Conservation (phyloP, 2,113 vertebrate genomes). For the Gallinago undulata region DNA sequence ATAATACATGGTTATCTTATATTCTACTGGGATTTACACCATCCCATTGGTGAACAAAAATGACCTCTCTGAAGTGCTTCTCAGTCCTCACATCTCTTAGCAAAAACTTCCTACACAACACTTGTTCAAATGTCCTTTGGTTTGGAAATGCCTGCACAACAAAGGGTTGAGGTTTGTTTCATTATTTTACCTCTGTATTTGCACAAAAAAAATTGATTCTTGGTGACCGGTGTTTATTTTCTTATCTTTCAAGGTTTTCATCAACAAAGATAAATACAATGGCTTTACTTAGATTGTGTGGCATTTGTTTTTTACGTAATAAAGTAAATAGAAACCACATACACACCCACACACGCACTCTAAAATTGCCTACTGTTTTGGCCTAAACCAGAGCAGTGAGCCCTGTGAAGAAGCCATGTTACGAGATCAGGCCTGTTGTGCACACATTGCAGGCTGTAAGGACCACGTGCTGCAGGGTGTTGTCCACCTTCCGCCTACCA, state of each 20-base stretch:
- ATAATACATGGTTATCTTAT: neutral
- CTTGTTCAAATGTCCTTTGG: neutral
- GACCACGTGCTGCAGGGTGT: neutral
- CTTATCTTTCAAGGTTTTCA: neutral
- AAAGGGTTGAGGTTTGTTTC: neutral
- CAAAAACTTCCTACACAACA: neutral
- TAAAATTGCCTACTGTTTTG: neutral
- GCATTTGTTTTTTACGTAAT: neutral
- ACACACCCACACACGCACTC: neutral
- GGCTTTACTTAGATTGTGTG: neutral
- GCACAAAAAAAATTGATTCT: neutral
- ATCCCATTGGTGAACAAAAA: neutral
- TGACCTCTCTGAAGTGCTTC: neutral
- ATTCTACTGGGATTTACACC: neutral
- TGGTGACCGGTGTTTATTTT: neutral
- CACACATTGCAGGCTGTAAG: neutral
- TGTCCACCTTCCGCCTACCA: neutral
- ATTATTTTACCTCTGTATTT: neutral
- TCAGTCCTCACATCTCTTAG: neutral
- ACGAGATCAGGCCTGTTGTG: accelerated
- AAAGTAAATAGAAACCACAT: neutral
- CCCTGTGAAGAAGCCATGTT: neutral
- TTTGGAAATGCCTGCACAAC: neutral
- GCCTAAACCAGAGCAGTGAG: neutral
- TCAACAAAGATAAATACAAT: neutral